These are phyloP conservation scores for Ypsolopha sequella DNA, from an alignment of 2,888 invertebrate genomes.

Conservation along the genomic window DNA sequence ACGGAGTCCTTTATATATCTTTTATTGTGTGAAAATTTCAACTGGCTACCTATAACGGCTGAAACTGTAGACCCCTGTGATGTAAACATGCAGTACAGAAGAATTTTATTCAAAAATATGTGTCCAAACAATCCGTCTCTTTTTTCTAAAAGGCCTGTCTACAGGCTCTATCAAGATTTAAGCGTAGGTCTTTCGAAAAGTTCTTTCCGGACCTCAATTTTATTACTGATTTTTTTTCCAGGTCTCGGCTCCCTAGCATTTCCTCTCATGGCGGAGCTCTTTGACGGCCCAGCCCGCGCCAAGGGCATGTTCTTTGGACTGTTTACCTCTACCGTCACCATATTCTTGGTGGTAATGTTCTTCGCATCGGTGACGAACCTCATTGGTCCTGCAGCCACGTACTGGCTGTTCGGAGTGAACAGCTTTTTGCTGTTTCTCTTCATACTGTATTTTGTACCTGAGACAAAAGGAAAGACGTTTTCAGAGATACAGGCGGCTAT, in stretches of 20 bases:
- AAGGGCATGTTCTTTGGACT: conserved; percentile 2
- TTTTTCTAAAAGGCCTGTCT: too few species aligned
- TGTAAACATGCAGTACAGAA: too few species aligned
- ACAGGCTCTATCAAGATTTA: too few species aligned
- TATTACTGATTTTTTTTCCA: conserved; percentile 1
- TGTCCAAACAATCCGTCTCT: too few species aligned
- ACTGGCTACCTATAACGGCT: too few species aligned
- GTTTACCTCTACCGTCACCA: background rate
- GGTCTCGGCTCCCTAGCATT: conserved; percentile 8
- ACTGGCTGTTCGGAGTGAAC: conserved; percentile 6
- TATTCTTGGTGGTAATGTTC: background rate
- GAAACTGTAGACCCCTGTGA: too few species aligned
- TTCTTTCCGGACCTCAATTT: too few species aligned
- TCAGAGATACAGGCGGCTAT: conserved; percentile 16
- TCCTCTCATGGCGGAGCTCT: conserved; percentile 7
- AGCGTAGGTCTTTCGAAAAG: too few species aligned
- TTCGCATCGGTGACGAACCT: conserved; percentile 3
- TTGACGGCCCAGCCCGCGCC: conserved; percentile 5
- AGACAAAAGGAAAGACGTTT: conserved; percentile 10
- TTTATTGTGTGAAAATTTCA: too few species aligned
- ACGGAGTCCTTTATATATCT: too few species aligned
- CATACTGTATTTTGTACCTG: conserved; percentile 7
- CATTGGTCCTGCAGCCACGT: conserved; percentile 6
- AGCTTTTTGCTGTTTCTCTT: conserved; percentile 2
- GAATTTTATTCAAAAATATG: too few species aligned